phyloP scores from a whole-genome alignment of 2,888 invertebrate species.

The Invenusta paracnida region DNA sequence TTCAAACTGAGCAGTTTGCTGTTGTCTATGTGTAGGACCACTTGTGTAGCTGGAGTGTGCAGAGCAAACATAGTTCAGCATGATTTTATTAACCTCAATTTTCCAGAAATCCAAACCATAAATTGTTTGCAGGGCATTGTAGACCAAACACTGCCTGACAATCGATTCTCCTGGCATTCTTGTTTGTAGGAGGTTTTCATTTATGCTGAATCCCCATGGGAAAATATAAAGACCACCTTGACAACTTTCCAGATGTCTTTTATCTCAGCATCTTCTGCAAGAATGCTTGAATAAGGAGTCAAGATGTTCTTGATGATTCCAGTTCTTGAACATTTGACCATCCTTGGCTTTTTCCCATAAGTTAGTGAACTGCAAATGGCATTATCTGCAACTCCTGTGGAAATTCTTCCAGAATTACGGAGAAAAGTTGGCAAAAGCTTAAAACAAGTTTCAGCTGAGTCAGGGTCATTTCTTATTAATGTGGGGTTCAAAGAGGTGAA shows the following conservation, averaged over 20 bases:
- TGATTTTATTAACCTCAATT: not conserved
- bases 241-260: not conserved
- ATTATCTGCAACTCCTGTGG: not conserved
- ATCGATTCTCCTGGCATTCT: too few relatives aligned
- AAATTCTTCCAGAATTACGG: not conserved
- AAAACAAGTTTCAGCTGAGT: not conserved
- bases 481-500: not conserved
- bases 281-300: too few relatives aligned
- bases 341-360: not conserved
- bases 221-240: not conserved
- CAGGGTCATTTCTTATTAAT: not conserved
- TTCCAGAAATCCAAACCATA: not conserved
- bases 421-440: not conserved
- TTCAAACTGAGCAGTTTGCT: not conserved
- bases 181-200: too few relatives aligned
- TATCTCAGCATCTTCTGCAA: not conserved
- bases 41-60: not conserved
- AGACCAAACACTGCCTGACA: not conserved
- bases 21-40: not conserved
- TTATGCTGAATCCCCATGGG: not conserved
- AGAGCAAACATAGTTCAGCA: not conserved
- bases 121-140: not conserved
- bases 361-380: not conserved
- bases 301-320: not conserved
- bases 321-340: not conserved